A percentile compares a stretch with the other conserved stretches of the same genome.
Evolutionary conservation across 2,797 vertebrate species (phyloP).

Genomic region (Rhinichthys osculus): DNA sequence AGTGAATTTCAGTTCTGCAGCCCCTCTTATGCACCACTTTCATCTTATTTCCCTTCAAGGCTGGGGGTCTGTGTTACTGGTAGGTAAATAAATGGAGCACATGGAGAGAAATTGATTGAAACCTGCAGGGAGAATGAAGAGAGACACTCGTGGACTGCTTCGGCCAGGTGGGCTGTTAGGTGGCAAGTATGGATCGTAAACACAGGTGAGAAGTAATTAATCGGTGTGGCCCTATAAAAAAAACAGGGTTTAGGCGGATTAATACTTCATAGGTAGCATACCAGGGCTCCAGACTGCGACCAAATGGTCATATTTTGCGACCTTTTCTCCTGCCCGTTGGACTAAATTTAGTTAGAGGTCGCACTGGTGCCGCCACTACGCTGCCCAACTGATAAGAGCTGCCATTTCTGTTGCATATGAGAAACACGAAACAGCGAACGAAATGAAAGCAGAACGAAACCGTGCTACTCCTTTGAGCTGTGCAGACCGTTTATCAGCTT

Average conservation of each 20-base stretch:
- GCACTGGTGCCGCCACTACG: too few relatives aligned
- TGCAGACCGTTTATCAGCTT: too few relatives aligned
- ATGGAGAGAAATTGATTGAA: slow-evolving; percentile 58
- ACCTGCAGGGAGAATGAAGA: slow-evolving; percentile 58
- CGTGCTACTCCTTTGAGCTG: too few relatives aligned
- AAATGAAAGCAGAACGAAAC: too few relatives aligned
- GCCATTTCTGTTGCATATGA: too few relatives aligned
- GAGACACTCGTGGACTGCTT: slow-evolving; percentile 60
- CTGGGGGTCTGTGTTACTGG: slow-evolving; percentile 34
- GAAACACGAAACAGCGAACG: too few relatives aligned
- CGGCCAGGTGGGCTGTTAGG: slow-evolving; percentile 25
- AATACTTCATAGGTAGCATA: slow-evolving; percentile 11
- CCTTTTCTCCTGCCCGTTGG: too few relatives aligned
- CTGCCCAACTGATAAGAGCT: too few relatives aligned
- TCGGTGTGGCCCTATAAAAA: slow-evolving; percentile 26
- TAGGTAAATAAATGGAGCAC: slow-evolving; percentile 66
- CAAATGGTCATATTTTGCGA: too few relatives aligned
- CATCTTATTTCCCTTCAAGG: slow-evolving; percentile 52
- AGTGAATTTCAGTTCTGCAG: slow-evolving; percentile 36
- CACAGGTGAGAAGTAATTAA: slow-evolving; percentile 56
- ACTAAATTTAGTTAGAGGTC: too few relatives aligned
- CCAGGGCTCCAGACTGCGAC: neutral
- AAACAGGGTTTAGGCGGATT: slow-evolving; percentile 11
- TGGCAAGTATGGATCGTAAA: slow-evolving; percentile 36
- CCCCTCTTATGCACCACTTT: slow-evolving; percentile 48